Conservation (phyloP, 2,113 vertebrate species). For the Ictalurus punctatus region DNA sequence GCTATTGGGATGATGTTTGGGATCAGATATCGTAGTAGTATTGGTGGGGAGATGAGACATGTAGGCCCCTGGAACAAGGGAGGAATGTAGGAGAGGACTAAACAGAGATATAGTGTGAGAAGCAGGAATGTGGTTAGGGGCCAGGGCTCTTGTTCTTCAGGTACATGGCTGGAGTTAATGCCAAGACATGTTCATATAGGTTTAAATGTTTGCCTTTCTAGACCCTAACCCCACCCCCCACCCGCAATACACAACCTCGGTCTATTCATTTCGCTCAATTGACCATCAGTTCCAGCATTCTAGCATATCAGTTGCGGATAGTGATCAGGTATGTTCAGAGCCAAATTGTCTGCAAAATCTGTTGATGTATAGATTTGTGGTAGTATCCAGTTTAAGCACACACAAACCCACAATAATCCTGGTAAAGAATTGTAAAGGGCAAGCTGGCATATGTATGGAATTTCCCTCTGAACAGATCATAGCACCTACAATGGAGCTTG, state of each 20-base stretch:
- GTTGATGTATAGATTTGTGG: neutral
- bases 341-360: conserved; percentile 33
- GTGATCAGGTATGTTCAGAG: neutral
- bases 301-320: neutral
- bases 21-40: conserved; percentile 20
- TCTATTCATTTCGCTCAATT: conserved; percentile 12
- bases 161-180: conserved; percentile 22
- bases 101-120: conserved; percentile 34
- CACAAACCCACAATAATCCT: neutral
- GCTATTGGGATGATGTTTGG: neutral
- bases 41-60: conserved; percentile 17
- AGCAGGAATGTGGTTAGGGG: conserved; percentile 18
- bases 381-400: neutral
- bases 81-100: conserved; percentile 19
- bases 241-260: neutral
- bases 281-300: conserved; percentile 22
- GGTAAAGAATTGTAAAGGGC: neutral
- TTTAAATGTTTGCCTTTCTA: conserved; percentile 40
- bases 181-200: conserved; percentile 39
- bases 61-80: conserved; percentile 31
- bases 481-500: neutral
- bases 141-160: conserved; percentile 22
- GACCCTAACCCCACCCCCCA: neutral
- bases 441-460: conserved; percentile 3
- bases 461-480: conserved; percentile 22